These are phyloP conservation scores for Cathartes aura DNA, from an alignment of 2,113 vertebrate genomes.

Conservation along the genomic window DNA sequence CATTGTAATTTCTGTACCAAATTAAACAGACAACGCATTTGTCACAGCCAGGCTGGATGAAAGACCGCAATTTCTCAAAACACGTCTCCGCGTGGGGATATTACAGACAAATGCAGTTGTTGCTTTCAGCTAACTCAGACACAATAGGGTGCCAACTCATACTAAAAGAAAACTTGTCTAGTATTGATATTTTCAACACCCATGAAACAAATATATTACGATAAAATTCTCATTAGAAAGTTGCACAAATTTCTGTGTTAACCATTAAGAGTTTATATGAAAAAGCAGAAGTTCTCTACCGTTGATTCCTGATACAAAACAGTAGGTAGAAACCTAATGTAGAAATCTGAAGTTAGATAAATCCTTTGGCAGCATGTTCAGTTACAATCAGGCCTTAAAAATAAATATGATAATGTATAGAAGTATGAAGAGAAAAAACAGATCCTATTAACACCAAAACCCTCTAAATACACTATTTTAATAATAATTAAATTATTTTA, in stretches of 20 bases:
- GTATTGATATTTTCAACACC: neutral
- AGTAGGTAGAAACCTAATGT: slow-evolving; percentile 60
- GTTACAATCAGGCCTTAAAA: slow-evolving; percentile 76
- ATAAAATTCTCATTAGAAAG: slow-evolving; percentile 35
- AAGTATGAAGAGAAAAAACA: slow-evolving; percentile 48
- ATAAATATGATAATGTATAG: slow-evolving; percentile 76
- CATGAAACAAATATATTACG: neutral
- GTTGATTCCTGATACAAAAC: slow-evolving; percentile 67
- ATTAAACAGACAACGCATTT: neutral
- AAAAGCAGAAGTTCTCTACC: slow-evolving; percentile 62
- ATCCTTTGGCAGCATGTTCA: slow-evolving; percentile 78
- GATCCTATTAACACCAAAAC: slow-evolving; percentile 49
- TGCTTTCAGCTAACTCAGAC: neutral
- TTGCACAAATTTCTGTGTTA: slow-evolving; percentile 11
- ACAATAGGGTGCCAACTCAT: neutral
- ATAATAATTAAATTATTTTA: slow-evolving; percentile 73
- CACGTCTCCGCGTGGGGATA: fast-evolving
- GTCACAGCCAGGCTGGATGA: neutral
- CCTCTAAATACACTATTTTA: slow-evolving; percentile 51
- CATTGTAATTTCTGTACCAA: neutral
- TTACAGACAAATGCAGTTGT: neutral
- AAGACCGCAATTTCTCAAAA: neutral
- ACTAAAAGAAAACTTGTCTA: neutral
- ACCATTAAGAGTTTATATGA: neutral
- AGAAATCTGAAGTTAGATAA: slow-evolving; percentile 70